Base-by-base conservation (phyloP, 1,140 invertebrate genomes). In the Berghia stephanieae region DNA sequence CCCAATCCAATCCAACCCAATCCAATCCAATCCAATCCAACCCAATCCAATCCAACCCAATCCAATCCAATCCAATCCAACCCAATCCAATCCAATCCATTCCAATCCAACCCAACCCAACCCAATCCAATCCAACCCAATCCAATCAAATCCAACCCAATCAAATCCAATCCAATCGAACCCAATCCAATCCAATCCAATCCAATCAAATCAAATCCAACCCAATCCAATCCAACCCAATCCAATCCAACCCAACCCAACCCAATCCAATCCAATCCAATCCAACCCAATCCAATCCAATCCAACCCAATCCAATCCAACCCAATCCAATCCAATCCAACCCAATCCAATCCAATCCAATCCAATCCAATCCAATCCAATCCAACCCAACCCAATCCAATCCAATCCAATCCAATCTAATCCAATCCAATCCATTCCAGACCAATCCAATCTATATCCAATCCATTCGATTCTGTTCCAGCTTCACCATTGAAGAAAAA, bases 91-190 rank as follows among this genome's bases (percentile, higher is more conserved):
- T 67, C 31, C 63, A 67, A 67, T 21, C 31, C 27, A 67, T 16
- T 67, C 31, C 63, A 67, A 67, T 67, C n/a, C 31, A 67, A 67
- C 3, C n/a, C 63, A 67, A n/a, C 42, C 4, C 63, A 67, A 67
- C 42, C 4, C 27, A 67, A 67, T 34, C 31, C 63, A 67, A 67
- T 8, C n/a, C 63, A 67, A 31, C 42, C 31, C 31, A 67, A 67
- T 67, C 8, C 63, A n/a, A n/a, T n/a, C n/a, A n/a, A n/a, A n/a
- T n/a, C n/a, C n/a, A n/a, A n/a, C n/a, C n/a, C n/a, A n/a, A n/a
- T n/a, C n/a, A n/a, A n/a, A n/a, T n/a, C n/a, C n/a, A n/a, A n/a
- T n/a, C n/a, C n/a, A n/a, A n/a, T n/a, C n/a, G n/a, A n/a, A n/a
- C n/a, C n/a, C n/a, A n/a, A n/a, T n/a, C n/a, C n/a, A n/a, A n/a